Conservation (phyloP, 2,113 vertebrate genomes). For the Reinhardtius hippoglossoides region DNA sequence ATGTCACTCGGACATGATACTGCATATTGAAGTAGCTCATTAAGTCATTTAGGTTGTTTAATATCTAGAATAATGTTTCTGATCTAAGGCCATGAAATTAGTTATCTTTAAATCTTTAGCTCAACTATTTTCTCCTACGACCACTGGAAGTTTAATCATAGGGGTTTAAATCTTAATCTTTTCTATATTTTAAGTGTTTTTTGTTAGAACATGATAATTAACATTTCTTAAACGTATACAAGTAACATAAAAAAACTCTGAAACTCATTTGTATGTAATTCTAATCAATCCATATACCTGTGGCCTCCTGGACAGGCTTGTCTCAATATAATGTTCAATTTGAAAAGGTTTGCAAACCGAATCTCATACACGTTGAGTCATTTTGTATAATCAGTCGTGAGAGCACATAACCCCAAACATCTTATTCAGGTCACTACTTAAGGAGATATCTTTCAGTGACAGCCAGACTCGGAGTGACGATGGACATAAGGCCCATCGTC, state of each 20-base stretch:
- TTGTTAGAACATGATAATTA: not conserved
- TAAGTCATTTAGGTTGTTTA: too few species aligned
- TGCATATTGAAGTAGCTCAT: too few species aligned
- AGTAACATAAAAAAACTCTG: not conserved
- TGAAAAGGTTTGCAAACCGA: conserved; percentile 8
- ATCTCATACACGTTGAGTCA: conserved; percentile 5
- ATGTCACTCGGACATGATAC: too few species aligned
- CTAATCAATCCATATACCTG: not conserved
- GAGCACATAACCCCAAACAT: not conserved
- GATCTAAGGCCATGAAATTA: too few species aligned
- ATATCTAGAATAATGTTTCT: too few species aligned
- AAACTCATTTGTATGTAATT: not conserved
- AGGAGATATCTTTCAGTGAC: conserved; percentile 25
- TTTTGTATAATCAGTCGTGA: conserved; percentile 26
- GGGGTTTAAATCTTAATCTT: too few species aligned
- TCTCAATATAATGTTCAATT: not conserved
- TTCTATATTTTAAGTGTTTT: not conserved
- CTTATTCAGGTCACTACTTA: conserved; percentile 5
- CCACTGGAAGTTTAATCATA: too few species aligned
- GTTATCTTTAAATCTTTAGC: not conserved
- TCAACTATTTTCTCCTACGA: too few species aligned
- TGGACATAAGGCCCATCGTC: conserved; percentile 13
- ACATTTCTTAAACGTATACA: not conserved
- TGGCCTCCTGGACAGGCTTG: not conserved
- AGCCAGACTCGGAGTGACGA: conserved; percentile 19